These are phyloP conservation scores for Adrianichthys oophorus DNA, from an alignment of 2,797 vertebrate species.

Conservation along the genomic window DNA sequence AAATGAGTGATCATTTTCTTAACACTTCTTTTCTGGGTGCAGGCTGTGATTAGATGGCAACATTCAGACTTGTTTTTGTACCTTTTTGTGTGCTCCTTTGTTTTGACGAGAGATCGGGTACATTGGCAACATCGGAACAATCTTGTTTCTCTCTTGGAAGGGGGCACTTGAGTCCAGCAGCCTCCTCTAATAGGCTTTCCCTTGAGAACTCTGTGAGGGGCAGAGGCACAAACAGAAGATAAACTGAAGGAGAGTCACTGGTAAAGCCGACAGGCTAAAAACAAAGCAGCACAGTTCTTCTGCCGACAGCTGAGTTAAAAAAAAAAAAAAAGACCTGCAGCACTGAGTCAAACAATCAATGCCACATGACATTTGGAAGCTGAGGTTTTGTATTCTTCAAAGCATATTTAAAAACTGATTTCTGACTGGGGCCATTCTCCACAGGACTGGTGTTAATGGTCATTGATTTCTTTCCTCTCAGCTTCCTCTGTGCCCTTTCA, in stretches of 20 bases:
- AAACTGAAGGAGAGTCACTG: constrained; percentile 2
- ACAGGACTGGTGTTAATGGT: constrained; percentile 28
- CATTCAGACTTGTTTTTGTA: constrained; percentile 19
- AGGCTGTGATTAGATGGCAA: no score
- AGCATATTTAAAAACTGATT: constrained; percentile 33
- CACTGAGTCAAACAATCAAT: constrained; percentile 23
- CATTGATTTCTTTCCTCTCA: constrained; percentile 39
- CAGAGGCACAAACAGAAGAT: constrained; percentile 19
- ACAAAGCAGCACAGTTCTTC: neutral
- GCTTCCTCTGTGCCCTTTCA: constrained; percentile 33
- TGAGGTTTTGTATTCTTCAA: constrained; percentile 27
- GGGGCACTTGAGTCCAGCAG: constrained; percentile 59
- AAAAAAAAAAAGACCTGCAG: neutral
- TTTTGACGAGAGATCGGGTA: constrained; percentile 51
- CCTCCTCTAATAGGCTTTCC: constrained; percentile 73
- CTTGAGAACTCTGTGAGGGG: constrained; percentile 73
- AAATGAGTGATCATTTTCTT: no score
- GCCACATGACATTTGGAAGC: constrained; percentile 36
- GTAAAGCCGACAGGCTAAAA: neutral
- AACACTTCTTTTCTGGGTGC: no score
- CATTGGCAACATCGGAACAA: constrained; percentile 41
- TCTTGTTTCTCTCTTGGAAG: constrained; percentile 58
- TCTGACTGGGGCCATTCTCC: constrained; percentile 14
- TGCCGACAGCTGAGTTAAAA: neutral
- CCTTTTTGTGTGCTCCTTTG: constrained; percentile 62